These are phyloP conservation scores for Prunella himalayana DNA, from an alignment of 2,113 vertebrate genomes.

Conservation along the genomic window DNA sequence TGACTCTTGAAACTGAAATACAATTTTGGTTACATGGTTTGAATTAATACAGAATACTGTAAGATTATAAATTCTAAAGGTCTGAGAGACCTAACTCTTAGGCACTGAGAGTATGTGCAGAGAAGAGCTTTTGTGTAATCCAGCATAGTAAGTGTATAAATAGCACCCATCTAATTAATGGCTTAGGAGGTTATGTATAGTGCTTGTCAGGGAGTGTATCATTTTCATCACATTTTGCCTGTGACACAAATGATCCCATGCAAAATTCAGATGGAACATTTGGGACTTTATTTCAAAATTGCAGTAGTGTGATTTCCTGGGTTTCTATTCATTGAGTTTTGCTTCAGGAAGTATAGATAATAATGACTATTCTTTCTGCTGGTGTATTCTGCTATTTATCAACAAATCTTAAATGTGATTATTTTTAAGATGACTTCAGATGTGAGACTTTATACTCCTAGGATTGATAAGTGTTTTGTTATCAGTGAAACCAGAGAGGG, in stretches of 20 bases:
- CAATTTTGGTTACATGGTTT: neutral
- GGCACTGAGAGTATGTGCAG: neutral
- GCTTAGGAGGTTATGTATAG: neutral
- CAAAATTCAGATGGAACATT: neutral
- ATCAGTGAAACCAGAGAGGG: neutral
- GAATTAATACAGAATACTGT: neutral
- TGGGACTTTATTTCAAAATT: neutral
- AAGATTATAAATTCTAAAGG: neutral
- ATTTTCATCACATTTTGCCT: neutral
- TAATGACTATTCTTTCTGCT: neutral
- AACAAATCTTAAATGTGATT: neutral
- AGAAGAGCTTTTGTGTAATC: slow-evolving; percentile 37
- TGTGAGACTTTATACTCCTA: neutral
- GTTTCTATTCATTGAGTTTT: neutral
- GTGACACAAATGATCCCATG: neutral
- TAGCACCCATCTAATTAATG: neutral
- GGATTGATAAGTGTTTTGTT: neutral
- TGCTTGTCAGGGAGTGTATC: neutral
- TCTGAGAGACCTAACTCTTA: neutral
- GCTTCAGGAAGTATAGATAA: neutral
- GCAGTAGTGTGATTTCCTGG: neutral
- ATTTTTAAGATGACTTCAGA: neutral
- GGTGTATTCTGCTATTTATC: neutral
- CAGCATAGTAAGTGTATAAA: slow-evolving; percentile 7
- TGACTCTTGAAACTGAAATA: neutral